Evolutionary conservation across 2,888 invertebrate genomes (phyloP).

Genomic region (Andricus quercusramuli): DNA sequence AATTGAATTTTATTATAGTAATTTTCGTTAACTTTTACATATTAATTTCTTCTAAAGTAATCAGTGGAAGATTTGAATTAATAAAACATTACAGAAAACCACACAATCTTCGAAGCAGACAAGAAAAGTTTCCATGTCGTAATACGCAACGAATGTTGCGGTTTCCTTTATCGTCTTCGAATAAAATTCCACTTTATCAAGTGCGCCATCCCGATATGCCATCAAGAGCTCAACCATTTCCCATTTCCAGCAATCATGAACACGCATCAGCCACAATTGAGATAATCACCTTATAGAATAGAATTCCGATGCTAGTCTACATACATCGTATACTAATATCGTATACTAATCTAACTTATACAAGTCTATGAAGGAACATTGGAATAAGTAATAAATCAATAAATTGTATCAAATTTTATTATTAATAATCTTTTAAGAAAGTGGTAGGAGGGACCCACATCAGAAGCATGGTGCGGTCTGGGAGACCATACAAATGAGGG

Average conservation of each 20-base stretch:
- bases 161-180: slow-evolving; percentile 22
- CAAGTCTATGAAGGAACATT: no score
- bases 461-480: no score
- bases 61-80: neutral
- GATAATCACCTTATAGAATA: slow-evolving; percentile 22
- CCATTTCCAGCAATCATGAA: slow-evolving; percentile 7
- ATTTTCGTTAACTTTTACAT: no score
- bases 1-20: no score
- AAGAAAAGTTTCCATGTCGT: slow-evolving; percentile 32
- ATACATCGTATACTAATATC: no score
- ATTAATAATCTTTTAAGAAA: no score
- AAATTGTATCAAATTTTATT: no score
- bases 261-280: slow-evolving; percentile 13
- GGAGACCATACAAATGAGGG: no score
- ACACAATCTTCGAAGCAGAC: neutral
- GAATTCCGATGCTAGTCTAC: neutral
- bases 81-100: neutral
- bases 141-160: slow-evolving; percentile 11
- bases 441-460: no score
- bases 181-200: slow-evolving; percentile 37
- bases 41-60: no score
- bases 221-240: slow-evolving; percentile 10
- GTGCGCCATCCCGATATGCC: slow-evolving; percentile 18
- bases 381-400: no score
- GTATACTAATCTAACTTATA: no score